phyloP scores from a whole-genome alignment of 2,113 vertebrate genomes.

The Cathartes aura region DNA sequence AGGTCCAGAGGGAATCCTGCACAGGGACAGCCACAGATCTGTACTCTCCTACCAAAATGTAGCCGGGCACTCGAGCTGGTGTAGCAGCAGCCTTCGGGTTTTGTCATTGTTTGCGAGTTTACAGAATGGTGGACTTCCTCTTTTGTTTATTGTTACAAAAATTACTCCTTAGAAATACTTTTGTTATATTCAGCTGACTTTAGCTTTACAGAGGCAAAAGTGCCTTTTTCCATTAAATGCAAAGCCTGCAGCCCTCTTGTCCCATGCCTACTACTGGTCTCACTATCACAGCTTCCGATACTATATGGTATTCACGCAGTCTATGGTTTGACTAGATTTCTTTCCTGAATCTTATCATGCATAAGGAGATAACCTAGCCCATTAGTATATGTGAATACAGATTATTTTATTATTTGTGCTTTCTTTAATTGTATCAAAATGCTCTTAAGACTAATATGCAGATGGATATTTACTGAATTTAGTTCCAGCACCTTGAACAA shows the following conservation, averaged over 20 bases:
- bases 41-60: neutral
- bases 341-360: neutral
- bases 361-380: neutral
- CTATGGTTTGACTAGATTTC: neutral
- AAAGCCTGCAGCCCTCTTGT: neutral
- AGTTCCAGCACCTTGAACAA: neutral
- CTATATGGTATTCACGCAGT: accelerated
- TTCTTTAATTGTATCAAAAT: neutral
- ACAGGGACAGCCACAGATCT: neutral
- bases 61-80: neutral
- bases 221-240: neutral
- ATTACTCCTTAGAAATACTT: neutral
- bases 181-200: neutral
- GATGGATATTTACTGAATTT: neutral
- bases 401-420: neutral
- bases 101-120: neutral
- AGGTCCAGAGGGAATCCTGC: neutral
- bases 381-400: neutral
- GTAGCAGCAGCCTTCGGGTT: neutral
- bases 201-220: neutral
- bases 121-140: neutral
- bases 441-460: neutral
- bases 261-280: neutral
- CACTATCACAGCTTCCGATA: neutral
- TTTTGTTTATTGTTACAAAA: neutral